Evolutionary conservation across 1,140 invertebrate genomes (phyloP).

Genomic region (Antheraea mylitta): DNA sequence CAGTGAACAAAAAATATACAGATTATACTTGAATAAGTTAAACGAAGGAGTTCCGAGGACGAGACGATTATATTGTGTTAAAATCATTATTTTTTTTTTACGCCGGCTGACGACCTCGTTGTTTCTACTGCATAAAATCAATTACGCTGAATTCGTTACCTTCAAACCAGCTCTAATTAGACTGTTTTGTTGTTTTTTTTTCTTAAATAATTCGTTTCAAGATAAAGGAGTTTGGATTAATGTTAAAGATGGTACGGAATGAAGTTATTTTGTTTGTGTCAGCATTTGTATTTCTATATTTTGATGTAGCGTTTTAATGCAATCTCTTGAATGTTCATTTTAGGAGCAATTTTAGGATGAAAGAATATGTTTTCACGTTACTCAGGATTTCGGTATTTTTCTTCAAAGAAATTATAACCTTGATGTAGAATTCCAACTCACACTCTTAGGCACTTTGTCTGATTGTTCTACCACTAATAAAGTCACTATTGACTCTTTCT

Average conservation of each 20-base stretch:
- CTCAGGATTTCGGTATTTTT: too few relatives aligned
- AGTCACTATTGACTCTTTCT: too few relatives aligned
- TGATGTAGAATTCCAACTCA: too few relatives aligned
- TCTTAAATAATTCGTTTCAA: constrained; percentile 6
- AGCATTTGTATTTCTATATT: too few relatives aligned
- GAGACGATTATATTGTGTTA: background rate
- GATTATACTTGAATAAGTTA: background rate
- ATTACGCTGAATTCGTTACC: constrained; percentile 10
- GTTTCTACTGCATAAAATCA: constrained; percentile 3
- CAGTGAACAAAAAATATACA: background rate
- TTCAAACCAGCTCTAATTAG: constrained; percentile 6
- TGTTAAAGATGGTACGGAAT: background rate
- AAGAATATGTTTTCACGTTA: too few relatives aligned
- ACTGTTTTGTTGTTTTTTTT: constrained; percentile 7
- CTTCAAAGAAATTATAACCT: too few relatives aligned
- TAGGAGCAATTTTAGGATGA: too few relatives aligned
- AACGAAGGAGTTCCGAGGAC: background rate
- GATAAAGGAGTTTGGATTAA: background rate
- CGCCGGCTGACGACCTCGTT: background rate
- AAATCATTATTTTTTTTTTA: background rate
- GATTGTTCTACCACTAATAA: too few relatives aligned
- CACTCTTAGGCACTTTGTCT: too few relatives aligned
- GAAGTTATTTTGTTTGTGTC: too few relatives aligned
- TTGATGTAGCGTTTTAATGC: too few relatives aligned
- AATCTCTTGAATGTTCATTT: too few relatives aligned